Percentiles rank a stretch among this genome's conserved stretches.
Conservation (phyloP, 2,113 vertebrate species). For the Oreochromis tanganicae region DNA sequence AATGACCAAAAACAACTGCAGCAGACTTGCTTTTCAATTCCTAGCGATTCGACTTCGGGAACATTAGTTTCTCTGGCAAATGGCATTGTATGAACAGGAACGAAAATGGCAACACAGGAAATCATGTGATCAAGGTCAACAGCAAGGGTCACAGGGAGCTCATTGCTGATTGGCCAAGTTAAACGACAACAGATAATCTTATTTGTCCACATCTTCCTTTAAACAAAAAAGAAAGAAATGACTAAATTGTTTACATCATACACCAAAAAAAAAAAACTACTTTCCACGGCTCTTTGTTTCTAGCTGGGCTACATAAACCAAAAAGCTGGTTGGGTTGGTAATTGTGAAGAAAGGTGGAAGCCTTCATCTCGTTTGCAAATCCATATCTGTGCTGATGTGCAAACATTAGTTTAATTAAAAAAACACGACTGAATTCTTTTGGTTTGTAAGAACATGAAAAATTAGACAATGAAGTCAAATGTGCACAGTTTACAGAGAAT, state of each 20-base stretch:
- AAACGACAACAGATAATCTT: too few species aligned
- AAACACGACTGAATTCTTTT: background rate
- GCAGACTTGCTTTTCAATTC: rapidly evolving
- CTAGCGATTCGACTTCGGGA: rapidly evolving
- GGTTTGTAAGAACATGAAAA: background rate
- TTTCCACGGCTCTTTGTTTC: too few species aligned
- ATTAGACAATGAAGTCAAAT: background rate
- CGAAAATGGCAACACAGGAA: background rate
- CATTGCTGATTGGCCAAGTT: too few species aligned
- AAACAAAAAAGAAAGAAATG: too few species aligned
- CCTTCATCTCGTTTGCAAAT: background rate
- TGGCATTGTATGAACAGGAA: background rate
- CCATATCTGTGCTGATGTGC: background rate
- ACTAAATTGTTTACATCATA: too few species aligned
- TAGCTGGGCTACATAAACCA: background rate
- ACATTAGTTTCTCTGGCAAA: background rate
- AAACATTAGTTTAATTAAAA: background rate
- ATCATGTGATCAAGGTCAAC: background rate
- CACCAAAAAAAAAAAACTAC: too few species aligned
- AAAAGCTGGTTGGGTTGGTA: background rate
- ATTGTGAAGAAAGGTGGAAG: background rate
- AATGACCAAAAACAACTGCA: rapidly evolving
- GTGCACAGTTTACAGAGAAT: background rate
- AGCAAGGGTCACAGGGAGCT: too few species aligned
- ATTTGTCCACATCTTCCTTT: too few species aligned